Evolutionary conservation across 2,888 invertebrate species (phyloP), one percentile per base, ranked within the genome.

Genomic region (Smittia aterrima): DNA sequence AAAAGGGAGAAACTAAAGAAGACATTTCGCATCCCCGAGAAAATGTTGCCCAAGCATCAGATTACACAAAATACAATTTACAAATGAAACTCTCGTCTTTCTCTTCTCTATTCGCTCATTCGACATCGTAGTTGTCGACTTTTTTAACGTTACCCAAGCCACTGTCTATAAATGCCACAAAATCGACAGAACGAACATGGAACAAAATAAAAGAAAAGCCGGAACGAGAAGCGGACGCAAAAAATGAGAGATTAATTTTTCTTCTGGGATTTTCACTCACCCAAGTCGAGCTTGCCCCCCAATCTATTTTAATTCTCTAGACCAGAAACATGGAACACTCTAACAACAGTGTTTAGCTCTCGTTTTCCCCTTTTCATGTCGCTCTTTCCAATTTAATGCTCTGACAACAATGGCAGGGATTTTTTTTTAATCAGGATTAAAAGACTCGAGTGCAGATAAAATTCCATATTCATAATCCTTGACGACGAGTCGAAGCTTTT

Each of bases 221-320:
- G 13, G 27, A 40, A 53, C n/a, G n/a, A 54, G 4, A 24, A 54
- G 27, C 24, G 11, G 25, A 27, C 11, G n/a, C 20, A 40, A 54
- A 70, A 54, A 70, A 53, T 53, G 27, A 68, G 47, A 68, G 70
- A 70, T 70, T 70, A 70, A 70, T 70, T 70, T 70, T 70, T 54
- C 70, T 53, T 54, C 4, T 16, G 70, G 54, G 70, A 53, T 18
- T 70, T 24, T 25, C 22, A 4, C n/a, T 11, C 47, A 38, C 41
- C 22, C 58, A 58, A n/a, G 2, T 22, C 16, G n/a, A n/a, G 38
- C 16, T 47, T 47, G 47, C 22, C 58, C 58, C 18, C 47, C 47
- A 47, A 47, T 16, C 13, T 47, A 16, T 47, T 47, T 47, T 47
- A 11, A 47, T 58, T 22, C 16, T 64, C 27, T 3, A 27, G 64